phyloP scores from a whole-genome alignment of 1,140 invertebrate species.

The Acromyrmex charruanus region DNA sequence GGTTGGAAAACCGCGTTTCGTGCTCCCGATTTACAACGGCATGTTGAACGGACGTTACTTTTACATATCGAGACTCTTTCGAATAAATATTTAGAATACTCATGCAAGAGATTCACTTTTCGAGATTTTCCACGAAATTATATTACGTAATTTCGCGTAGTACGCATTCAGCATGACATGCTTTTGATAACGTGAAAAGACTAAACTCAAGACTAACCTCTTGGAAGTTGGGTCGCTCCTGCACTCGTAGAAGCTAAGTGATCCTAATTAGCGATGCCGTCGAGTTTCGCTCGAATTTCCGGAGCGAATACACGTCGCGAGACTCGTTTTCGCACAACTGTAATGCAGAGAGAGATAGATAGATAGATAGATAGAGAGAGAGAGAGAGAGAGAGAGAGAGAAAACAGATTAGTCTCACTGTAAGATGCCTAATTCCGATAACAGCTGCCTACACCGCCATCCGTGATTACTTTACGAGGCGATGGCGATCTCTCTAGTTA shows the following conservation, averaged over 20 bases:
- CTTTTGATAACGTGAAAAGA: background rate
- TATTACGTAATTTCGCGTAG: background rate
- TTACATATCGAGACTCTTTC: background rate
- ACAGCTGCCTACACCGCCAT: slow-evolving; percentile 35
- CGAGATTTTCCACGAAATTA: background rate
- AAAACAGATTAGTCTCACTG: slow-evolving; percentile 25
- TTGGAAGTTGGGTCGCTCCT: background rate
- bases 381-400: background rate
- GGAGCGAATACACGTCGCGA: slow-evolving; percentile 2
- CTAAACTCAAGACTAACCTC: background rate
- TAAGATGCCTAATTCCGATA: slow-evolving; percentile 49
- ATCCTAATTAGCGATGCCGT: slow-evolving; percentile 48
- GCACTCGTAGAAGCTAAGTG: background rate
- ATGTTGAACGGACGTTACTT: background rate
- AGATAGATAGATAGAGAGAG: background rate
- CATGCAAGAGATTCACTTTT: background rate
- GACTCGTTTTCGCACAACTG: background rate
- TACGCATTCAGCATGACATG: background rate
- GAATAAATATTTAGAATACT: background rate
- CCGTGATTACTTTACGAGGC: slow-evolving; percentile 55
- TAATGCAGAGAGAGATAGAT: background rate
- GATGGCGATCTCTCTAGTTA: slow-evolving; percentile 53
- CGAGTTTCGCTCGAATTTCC: slow-evolving; percentile 17
- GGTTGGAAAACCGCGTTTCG: background rate
- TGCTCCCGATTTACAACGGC: background rate